Conservation (phyloP, 2,888 invertebrate species). For the Cheilosia variabilis region DNA sequence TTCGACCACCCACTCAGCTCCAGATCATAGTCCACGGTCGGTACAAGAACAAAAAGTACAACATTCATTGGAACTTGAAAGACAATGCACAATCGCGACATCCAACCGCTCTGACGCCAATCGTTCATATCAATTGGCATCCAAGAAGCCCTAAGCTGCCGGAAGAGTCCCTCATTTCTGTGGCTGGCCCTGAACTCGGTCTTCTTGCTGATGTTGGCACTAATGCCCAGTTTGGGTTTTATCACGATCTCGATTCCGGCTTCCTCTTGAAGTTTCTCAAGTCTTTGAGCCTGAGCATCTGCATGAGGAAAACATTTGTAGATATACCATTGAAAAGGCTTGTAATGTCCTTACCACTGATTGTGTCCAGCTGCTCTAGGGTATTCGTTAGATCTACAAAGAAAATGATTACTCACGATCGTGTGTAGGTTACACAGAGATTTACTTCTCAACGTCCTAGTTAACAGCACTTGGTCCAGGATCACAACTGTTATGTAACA, state of each 20-base stretch:
- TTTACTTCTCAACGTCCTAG: constrained; percentile 67
- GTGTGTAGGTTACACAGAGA: too few species aligned
- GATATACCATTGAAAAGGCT: not conserved
- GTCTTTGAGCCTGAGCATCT: constrained; percentile 8
- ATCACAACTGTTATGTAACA: constrained; percentile 77
- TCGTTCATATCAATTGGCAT: constrained; percentile 63
- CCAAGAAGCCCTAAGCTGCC: constrained; percentile 73
- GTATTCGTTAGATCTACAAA: constrained; percentile 8
- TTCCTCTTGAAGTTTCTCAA: constrained; percentile 27
- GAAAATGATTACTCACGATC: not conserved
- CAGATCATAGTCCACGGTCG: constrained; percentile 85
- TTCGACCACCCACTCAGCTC: constrained; percentile 86
- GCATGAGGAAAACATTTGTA: not conserved
- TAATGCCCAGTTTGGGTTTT: constrained; percentile 4
- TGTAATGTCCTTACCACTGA: not conserved
- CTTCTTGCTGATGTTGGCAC: not conserved
- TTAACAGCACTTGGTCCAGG: constrained; percentile 77
- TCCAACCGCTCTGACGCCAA: constrained; percentile 51
- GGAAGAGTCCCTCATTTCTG: constrained; percentile 40
- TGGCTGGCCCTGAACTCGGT: not conserved
- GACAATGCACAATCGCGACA: constrained; percentile 29
- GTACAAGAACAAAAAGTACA: constrained; percentile 85
- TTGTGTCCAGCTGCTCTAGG: constrained; percentile 1
- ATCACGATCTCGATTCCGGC: constrained; percentile 39
- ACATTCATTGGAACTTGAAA: constrained; percentile 85